Percentiles rank a stretch among this genome's conserved stretches.
These are phyloP conservation scores for Pantherophis alleghaniensis DNA, from an alignment of 2,797 vertebrate species.

Conservation along the genomic window DNA sequence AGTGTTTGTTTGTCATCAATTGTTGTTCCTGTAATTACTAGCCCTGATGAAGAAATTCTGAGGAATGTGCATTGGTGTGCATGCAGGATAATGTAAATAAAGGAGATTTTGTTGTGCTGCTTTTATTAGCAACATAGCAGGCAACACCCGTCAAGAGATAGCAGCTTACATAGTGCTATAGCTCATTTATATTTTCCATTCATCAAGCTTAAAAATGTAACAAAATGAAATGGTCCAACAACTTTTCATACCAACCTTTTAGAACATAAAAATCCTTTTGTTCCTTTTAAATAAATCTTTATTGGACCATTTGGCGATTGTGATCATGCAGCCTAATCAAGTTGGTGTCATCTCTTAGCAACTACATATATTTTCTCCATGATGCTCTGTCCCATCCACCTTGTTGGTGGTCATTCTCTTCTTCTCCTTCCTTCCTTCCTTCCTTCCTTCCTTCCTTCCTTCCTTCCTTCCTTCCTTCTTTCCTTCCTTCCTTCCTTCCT, in stretches of 20 bases:
- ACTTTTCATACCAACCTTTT: background rate
- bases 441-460: background rate
- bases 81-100: background rate
- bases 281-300: slow-evolving; percentile 1
- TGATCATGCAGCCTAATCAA: background rate
- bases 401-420: background rate
- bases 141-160: background rate
- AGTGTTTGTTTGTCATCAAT: background rate
- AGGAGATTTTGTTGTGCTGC: background rate
- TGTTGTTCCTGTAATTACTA: background rate
- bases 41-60: background rate
- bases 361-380: background rate
- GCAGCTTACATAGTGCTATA: background rate
- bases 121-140: background rate
- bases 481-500: too few relatives aligned
- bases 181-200: slow-evolving; percentile 25
- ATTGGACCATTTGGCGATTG: background rate
- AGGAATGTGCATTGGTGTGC: background rate
- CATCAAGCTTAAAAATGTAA: slow-evolving; percentile 1
- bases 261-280: background rate
- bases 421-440: background rate
- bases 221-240: background rate
- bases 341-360: background rate
- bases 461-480: background rate
- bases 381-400: background rate